These are phyloP conservation scores for Colius striatus DNA, from an alignment of 2,113 vertebrate genomes.

Conservation along the genomic window DNA sequence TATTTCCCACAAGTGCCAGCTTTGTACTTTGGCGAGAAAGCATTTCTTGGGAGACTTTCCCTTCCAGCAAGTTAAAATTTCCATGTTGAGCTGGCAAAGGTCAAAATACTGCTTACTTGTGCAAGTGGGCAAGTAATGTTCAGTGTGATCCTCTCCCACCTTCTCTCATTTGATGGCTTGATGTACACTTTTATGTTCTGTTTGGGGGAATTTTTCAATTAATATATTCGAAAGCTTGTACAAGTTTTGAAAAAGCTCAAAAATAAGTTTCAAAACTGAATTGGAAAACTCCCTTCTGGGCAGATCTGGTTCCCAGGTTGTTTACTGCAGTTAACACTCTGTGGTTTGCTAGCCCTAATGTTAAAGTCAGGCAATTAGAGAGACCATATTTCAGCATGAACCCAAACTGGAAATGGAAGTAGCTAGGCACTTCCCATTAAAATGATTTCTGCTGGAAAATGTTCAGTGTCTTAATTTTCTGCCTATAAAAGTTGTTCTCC, in stretches of 20 bases:
- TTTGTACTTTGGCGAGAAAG: background rate
- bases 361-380: background rate
- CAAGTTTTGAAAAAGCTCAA: background rate
- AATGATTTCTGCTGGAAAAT: background rate
- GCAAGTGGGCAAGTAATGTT: background rate
- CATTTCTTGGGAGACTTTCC: background rate
- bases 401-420: background rate
- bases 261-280: background rate
- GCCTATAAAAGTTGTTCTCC: background rate
- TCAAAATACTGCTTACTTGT: fast-evolving
- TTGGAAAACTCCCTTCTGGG: background rate
- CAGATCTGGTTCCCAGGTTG: background rate
- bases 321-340: background rate
- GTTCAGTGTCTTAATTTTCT: background rate
- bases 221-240: background rate
- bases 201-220: background rate
- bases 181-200: background rate
- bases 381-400: background rate
- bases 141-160: fast-evolving
- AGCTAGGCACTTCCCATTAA: background rate
- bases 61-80: background rate
- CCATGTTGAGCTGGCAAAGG: background rate
- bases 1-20: background rate
- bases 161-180: background rate
- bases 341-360: background rate